phyloP scores from a whole-genome alignment of 1,140 invertebrate genomes.

The Sitodiplosis mosellana region DNA sequence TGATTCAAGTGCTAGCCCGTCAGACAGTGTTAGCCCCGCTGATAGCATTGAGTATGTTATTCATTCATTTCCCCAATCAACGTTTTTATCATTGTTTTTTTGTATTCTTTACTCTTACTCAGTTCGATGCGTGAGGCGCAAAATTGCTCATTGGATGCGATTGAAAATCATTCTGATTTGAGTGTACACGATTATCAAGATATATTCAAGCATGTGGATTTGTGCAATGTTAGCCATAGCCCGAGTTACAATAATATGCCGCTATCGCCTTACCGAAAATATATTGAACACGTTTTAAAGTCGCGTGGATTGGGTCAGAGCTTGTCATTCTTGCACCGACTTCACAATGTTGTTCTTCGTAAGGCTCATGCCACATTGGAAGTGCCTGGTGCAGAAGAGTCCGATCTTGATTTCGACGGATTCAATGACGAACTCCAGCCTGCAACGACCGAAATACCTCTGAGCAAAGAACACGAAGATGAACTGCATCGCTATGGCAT shows the following conservation, averaged over 20 bases:
- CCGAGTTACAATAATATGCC: too few species aligned
- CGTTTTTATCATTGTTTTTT: background rate
- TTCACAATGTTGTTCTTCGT: conserved; percentile 42
- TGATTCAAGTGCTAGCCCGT: background rate
- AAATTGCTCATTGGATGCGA: too few species aligned
- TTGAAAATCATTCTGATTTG: too few species aligned
- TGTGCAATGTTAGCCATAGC: too few species aligned
- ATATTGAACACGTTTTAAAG: conserved; percentile 73
- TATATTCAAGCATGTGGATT: too few species aligned
- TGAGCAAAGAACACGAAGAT: conserved; percentile 19
- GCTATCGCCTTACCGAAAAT: conserved; percentile 31
- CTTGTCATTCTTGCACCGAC: conserved; percentile 49
- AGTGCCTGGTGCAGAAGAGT: conserved; percentile 26
- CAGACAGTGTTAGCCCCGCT: background rate
- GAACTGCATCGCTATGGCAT: conserved; percentile 39
- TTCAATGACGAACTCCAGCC: conserved; percentile 26
- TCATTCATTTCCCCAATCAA: background rate
- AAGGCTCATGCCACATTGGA: conserved; percentile 50
- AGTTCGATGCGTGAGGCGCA: background rate
- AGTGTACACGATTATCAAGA: too few species aligned
- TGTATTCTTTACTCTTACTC: background rate
- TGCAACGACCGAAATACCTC: conserved; percentile 15
- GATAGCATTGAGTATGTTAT: conserved; percentile 1
- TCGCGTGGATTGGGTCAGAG: conserved; percentile 65
- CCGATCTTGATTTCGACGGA: conserved; percentile 15